phyloP scores from a whole-genome alignment of 1,140 invertebrate species.

The Drosophila lini region DNA sequence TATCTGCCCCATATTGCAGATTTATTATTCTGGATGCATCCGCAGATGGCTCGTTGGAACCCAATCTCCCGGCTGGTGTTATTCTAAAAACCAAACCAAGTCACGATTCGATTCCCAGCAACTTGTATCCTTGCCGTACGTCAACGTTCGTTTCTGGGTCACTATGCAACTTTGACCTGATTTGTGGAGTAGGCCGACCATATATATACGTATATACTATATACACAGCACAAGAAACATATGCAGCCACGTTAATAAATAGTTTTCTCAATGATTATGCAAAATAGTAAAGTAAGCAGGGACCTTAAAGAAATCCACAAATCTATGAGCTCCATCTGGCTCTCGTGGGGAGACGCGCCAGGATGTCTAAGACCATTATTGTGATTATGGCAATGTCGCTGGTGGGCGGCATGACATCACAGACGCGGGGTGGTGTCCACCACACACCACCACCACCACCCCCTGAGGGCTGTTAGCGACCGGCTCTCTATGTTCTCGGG shows the following conservation, averaged over 20 bases:
- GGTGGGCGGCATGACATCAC: constrained; percentile 65
- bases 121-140: constrained; percentile 56
- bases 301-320: constrained; percentile 21
- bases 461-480: constrained; percentile 48
- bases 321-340: constrained; percentile 33
- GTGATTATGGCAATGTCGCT: constrained; percentile 59
- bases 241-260: constrained; percentile 11
- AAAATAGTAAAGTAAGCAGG: constrained; percentile 6
- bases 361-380: constrained; percentile 74
- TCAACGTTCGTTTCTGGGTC: constrained; percentile 68
- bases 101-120: constrained; percentile 39
- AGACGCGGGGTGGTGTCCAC: constrained; percentile 21
- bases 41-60: background rate
- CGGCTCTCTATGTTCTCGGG: constrained; percentile 51
- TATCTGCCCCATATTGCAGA: background rate
- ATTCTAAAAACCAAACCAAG: constrained; percentile 5
- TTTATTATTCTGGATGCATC: constrained; percentile 5
- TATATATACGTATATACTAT: constrained; percentile 2
- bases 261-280: constrained; percentile 22
- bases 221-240: constrained; percentile 2
- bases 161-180: constrained; percentile 77
- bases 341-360: constrained; percentile 48
- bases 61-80: background rate
- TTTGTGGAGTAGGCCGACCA: constrained; percentile 49
- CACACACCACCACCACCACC: background rate